Evolutionary conservation across 92 coral and sea anemone species (phyloP).

Genomic region (Actinostola sp.): DNA sequence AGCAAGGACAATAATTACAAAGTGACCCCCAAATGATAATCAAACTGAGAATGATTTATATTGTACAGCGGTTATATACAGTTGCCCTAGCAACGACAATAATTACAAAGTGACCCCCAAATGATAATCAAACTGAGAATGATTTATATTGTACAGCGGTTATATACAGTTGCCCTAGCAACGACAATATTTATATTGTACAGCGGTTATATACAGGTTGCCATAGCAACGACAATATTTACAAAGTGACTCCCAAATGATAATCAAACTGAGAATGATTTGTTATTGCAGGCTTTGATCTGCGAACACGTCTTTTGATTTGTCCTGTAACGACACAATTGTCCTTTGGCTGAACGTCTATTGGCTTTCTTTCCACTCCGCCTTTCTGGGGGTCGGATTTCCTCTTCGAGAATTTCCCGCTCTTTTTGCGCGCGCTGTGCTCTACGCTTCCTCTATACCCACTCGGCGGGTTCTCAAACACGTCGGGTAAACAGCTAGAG

Average conservation of each 20-base stretch:
- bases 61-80: no score
- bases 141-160: no score
- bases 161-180: neutral
- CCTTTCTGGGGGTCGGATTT: constrained; percentile 6
- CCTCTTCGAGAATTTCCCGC: constrained; percentile 20
- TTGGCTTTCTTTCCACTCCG: constrained; percentile 15
- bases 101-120: no score
- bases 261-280: constrained; percentile 70
- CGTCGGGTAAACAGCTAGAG: neutral
- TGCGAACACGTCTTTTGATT: constrained; percentile 66
- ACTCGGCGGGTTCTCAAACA: constrained; percentile 13
- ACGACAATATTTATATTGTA: constrained; percentile 30
- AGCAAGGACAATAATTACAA: no score
- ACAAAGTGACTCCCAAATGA: constrained; percentile 76
- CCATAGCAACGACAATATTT: neutral
- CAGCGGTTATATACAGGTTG: neutral
- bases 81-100: no score
- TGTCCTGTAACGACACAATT: constrained; percentile 48
- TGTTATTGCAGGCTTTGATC: constrained; percentile 43
- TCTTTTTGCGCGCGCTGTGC: constrained; percentile 16
- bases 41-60: no score
- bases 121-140: no score
- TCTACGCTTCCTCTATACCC: constrained; percentile 12
- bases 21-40: no score
- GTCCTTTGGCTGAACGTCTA: neutral